Base-by-base conservation (phyloP, 2,888 invertebrate genomes). In the Drosophila seclusa region DNA sequence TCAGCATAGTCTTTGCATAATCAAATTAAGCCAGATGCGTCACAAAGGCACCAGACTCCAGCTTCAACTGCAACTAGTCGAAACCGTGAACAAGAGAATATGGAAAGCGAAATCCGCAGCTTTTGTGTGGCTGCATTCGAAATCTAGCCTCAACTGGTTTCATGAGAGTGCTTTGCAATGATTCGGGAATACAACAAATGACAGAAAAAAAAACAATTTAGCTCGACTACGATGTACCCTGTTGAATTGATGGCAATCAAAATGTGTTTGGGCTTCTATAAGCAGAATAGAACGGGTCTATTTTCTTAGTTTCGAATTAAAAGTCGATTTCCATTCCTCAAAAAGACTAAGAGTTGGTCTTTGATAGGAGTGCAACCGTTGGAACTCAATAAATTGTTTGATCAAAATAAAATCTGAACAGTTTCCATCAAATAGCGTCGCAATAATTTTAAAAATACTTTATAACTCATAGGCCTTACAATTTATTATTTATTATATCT, bases 1-100 rank as follows among this genome's bases (percentile, higher is more conserved):
- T 52, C 64, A 67, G 53, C 76, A 63, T 75, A 72, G 67, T 61
- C 72, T 73, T 76, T 72, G 68, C 77, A 76, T 76, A 73, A 76
- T 77, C 64, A 76, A 65, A 77, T 63, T 38, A 61, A 77, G 58
- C 50, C 72, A 63, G 59, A 55, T 65, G 42, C 21, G 27, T 58
- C 59, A 49, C 21, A 49, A 50, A 36, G 32, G 55, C 68, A 31
- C n/a, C 31, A n/a, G 27, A 36, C 40, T 48, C 52, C 60, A 32
- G 40, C 72, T 38, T 11, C 59, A 55, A 73, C 38, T 61, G 42
- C 57, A 50, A n/a, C 48, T 36, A 40, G 27, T 21, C 50, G 6
- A 52, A 60, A 10, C 32, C 49, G 36, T 16, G 54, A 7, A 31
- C 34, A 40, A 61, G 61, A 61, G 49, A 49, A 52, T 42, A 66